These are phyloP conservation scores for Sebastes vulpes DNA, from an alignment of 2,797 vertebrate species.

Conservation along the genomic window DNA sequence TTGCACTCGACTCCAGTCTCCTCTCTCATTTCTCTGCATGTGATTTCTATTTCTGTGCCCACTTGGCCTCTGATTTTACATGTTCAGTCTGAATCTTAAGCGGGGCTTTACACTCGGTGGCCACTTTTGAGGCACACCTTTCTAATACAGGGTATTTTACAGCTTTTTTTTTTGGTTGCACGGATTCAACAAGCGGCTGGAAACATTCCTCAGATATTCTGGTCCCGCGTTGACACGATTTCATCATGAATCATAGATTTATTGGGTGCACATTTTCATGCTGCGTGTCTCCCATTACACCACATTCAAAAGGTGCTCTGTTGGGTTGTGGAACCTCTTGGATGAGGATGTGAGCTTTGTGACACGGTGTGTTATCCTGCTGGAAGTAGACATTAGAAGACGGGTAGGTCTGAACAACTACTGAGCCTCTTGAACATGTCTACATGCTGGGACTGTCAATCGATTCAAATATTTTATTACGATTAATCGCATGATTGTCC, in stretches of 20 bases:
- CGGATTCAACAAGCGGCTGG: background rate
- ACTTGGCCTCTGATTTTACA: constrained; percentile 11
- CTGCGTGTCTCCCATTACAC: background rate
- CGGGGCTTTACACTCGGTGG: background rate
- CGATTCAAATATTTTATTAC: background rate
- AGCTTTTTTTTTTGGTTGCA: background rate
- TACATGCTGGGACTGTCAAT: background rate
- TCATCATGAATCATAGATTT: background rate
- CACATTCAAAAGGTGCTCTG: background rate
- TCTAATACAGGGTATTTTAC: background rate
- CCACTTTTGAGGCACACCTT: background rate
- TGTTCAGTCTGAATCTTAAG: background rate
- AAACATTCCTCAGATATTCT: background rate
- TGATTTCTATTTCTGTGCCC: constrained; percentile 22
- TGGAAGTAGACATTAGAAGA: background rate
- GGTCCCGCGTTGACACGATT: background rate
- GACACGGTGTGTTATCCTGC: background rate
- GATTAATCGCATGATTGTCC: background rate
- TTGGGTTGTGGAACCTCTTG: background rate
- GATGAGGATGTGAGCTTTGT: background rate
- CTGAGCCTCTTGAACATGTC: background rate
- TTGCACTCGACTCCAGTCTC: background rate
- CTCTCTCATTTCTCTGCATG: constrained; percentile 10
- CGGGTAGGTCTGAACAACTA: background rate
- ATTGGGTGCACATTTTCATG: background rate